phyloP scores from a whole-genome alignment of 2,113 vertebrate species.

The Oplegnathus fasciatus region DNA sequence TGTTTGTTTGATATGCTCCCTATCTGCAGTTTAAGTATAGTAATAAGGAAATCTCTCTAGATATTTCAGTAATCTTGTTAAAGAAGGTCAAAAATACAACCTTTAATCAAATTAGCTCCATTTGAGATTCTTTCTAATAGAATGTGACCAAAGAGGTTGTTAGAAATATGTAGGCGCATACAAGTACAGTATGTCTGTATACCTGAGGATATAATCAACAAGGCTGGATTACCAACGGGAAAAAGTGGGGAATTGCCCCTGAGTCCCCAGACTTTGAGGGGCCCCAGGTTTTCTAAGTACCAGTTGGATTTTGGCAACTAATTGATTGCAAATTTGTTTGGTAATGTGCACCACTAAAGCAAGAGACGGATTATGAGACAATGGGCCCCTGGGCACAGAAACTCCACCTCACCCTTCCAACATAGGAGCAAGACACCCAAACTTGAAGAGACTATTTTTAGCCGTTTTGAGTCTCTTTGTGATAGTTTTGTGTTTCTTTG shows the following conservation, averaged over 20 bases:
- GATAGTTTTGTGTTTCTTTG: background rate
- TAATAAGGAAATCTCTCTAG: background rate
- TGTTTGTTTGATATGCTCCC: slow-evolving; percentile 1
- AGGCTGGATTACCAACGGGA: background rate
- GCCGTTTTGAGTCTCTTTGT: background rate
- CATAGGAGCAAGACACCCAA: background rate
- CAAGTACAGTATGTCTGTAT: background rate
- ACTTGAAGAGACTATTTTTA: background rate
- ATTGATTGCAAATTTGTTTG: background rate
- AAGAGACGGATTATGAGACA: background rate
- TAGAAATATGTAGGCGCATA: background rate
- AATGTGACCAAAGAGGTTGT: background rate
- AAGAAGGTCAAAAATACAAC: background rate
- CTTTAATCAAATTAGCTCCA: background rate
- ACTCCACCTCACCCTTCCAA: background rate
- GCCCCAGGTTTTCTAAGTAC: no score
- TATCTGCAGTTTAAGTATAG: background rate
- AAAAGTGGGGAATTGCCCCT: background rate
- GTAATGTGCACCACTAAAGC: background rate
- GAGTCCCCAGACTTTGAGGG: background rate
- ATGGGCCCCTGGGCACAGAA: background rate
- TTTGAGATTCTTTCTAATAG: background rate
- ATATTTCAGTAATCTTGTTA: background rate
- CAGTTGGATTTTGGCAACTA: background rate
- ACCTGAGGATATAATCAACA: background rate